These are phyloP conservation scores for Agelaius tricolor DNA, from an alignment of 2,113 vertebrate species.

Conservation along the genomic window DNA sequence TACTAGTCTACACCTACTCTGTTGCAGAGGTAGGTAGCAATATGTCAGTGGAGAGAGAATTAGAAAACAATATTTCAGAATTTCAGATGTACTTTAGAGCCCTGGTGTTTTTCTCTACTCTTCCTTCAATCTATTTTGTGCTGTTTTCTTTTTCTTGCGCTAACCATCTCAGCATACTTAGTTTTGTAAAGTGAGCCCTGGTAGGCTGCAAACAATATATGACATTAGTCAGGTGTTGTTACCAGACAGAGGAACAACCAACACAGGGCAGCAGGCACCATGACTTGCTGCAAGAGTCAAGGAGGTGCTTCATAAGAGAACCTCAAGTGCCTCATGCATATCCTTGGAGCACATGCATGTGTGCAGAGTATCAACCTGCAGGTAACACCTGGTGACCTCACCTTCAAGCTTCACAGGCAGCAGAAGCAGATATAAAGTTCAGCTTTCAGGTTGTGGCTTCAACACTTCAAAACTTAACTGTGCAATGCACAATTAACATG, in stretches of 20 bases:
- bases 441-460: background rate
- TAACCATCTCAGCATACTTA: background rate
- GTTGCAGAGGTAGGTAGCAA: background rate
- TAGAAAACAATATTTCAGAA: background rate
- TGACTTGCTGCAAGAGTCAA: background rate
- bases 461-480: background rate
- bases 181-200: background rate
- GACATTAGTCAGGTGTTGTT: background rate
- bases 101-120: background rate
- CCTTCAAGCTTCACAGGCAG: background rate
- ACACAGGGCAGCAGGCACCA: background rate
- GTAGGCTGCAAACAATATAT: background rate
- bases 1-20: background rate
- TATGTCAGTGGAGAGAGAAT: background rate
- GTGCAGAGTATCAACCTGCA: background rate
- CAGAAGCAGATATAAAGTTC: background rate
- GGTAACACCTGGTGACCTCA: background rate
- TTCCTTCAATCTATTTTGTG: background rate
- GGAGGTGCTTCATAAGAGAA: background rate
- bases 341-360: background rate
- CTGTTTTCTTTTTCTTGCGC: background rate
- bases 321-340: background rate
- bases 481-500: background rate
- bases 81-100: background rate
- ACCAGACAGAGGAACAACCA: background rate